Evolutionary conservation across 1,140 invertebrate species (phyloP).

Genomic region (Eciton burchellii): DNA sequence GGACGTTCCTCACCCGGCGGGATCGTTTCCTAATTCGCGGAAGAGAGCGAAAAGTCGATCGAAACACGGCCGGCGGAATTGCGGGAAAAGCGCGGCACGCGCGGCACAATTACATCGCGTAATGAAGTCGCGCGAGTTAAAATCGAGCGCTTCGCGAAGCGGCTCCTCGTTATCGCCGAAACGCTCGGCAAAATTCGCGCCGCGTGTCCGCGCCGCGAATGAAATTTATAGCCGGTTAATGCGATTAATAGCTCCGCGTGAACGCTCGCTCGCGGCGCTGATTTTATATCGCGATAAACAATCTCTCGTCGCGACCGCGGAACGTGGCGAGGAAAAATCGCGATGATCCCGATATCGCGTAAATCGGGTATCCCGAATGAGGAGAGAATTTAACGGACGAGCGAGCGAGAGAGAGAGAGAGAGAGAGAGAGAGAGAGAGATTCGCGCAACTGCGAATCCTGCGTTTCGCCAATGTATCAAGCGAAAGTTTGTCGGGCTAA

Average conservation of each 20-base stretch:
- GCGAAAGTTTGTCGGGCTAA: too few relatives aligned
- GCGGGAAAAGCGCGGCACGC: constrained; percentile 45
- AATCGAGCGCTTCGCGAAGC: constrained; percentile 48
- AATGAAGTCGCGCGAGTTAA: constrained; percentile 56
- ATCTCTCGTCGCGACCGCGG: constrained; percentile 21
- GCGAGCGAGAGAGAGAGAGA: too few relatives aligned
- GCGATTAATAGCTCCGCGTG: constrained; percentile 1
- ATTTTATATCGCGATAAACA: background rate
- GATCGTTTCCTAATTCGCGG: too few relatives aligned
- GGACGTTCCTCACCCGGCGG: too few relatives aligned
- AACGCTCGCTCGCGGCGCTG: background rate
- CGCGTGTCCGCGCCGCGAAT: background rate
- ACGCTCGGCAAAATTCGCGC: constrained; percentile 33
- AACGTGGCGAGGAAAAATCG: constrained; percentile 36
- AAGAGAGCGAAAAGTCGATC: too few relatives aligned
- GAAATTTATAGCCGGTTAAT: constrained; percentile 49
- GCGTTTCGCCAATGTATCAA: too few relatives aligned
- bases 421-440: too few relatives aligned
- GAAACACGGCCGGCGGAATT: constrained; percentile 27
- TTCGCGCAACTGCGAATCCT: too few relatives aligned
- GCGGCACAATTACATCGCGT: constrained; percentile 43
- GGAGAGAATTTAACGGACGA: background rate
- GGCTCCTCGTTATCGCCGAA: constrained; percentile 50
- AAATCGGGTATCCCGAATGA: too few relatives aligned
- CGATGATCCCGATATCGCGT: constrained; percentile 5